Conservation (phyloP, 2,113 vertebrate species). For the Noctilio leporinus region DNA sequence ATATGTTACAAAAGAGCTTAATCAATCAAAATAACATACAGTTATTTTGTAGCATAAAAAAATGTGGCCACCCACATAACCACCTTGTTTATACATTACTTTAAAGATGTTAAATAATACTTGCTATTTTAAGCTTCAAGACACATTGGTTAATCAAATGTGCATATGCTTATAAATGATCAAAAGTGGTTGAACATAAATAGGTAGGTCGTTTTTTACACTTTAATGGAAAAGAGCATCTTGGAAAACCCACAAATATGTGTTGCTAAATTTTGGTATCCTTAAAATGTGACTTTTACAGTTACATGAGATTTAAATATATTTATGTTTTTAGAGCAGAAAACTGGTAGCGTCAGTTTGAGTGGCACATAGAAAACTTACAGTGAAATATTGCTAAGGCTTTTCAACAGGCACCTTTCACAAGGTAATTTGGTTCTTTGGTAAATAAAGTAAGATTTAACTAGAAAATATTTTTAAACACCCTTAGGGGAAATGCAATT, state of each 20-base stretch:
- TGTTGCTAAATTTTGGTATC: not conserved
- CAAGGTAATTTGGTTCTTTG: not conserved
- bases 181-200: not conserved
- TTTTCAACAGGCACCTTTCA: not conserved
- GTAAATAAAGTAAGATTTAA: not conserved
- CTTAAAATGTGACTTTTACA: constrained; percentile 14
- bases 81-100: not conserved
- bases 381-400: not conserved
- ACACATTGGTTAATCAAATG: not conserved
- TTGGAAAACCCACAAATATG: not conserved
- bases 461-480: not conserved
- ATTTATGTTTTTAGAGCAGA: not conserved
- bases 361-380: constrained; percentile 19
- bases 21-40: not conserved
- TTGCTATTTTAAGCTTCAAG: not conserved
- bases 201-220: not conserved
- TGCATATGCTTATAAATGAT: not conserved
- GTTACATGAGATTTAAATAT: not conserved
- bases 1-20: not conserved
- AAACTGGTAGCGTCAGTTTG: not conserved
- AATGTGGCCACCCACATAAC: not conserved
- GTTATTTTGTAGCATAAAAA: constrained; percentile 24
- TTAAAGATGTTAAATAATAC: constrained; percentile 26
- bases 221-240: not conserved
- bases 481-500: not conserved